Evolutionary conservation across 2,113 vertebrate species (phyloP), one percentile per base, ranked within the genome.

Genomic region (Poicephalus gulielmi): DNA sequence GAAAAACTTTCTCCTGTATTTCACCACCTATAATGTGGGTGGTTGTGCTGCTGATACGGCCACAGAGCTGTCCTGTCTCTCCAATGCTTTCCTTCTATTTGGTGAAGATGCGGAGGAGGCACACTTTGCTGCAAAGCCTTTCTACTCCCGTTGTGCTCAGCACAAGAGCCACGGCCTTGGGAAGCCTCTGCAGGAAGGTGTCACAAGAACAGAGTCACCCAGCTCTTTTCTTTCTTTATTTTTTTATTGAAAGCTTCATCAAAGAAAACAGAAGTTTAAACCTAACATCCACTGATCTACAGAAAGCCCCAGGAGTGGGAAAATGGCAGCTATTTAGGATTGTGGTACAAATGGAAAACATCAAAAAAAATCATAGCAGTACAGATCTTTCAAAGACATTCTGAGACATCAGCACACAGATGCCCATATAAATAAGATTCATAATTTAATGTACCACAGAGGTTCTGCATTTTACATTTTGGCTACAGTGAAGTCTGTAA

Each of bases 171-270:
- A 14, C 1, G 4, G 86, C 67, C 50, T 81, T 1, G 5, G 46
- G 86, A 83, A 92, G 59, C 63, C 30, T 76, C 69, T 71, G 35
- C 49, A 63, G 59, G 74, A 76, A 66, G 79, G 52, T 91, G 84
- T 79, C 88, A 71, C 63, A 97, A 96, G 94, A 96, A 97, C 89
- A 94, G 95, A 96, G 47, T 87, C 86, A 95, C 67, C 76, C 68
- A 75, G 66, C 46, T 87, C 53, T 90, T 96, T 96, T 92, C 68
- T 96, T 95, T 70, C 60, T 97, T 96, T 97, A 94, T 98, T 98
- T 98, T 99, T 99, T 99, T 99, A 99, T 99, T 99, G 98, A 99
- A 99, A 99, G 99, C 99, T 99, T 99, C 98, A 98, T 99, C 98
- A 99, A 99, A 99, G 98, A 99, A 99, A 99, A 99, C 98, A 98